phyloP scores from a whole-genome alignment of 2,888 invertebrate genomes.

The Serrognathus titanus region DNA sequence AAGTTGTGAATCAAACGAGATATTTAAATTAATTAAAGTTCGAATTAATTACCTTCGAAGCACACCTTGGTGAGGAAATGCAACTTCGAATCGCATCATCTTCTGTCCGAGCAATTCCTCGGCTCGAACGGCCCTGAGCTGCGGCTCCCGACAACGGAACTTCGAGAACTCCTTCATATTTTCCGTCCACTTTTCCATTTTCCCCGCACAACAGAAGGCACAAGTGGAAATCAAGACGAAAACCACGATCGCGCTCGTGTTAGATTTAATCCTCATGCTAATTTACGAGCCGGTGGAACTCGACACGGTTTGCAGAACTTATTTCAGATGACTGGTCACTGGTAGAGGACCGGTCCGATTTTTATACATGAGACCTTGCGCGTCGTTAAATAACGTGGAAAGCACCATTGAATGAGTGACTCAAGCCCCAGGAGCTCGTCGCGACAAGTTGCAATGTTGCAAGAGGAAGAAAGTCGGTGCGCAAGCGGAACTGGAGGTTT shows the following conservation, averaged over 20 bases:
- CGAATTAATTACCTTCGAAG: conserved; percentile 27
- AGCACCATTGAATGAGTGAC: too few species aligned
- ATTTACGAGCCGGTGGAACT: too few species aligned
- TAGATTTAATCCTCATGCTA: too few species aligned
- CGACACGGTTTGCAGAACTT: too few species aligned
- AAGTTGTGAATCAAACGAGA: background rate
- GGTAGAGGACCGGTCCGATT: too few species aligned
- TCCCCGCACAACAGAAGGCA: background rate
- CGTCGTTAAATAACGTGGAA: too few species aligned
- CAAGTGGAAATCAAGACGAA: background rate
- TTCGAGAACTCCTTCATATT: background rate
- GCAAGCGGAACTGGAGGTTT: too few species aligned
- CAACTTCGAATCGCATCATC: conserved; percentile 28
- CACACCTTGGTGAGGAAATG: conserved; percentile 41
- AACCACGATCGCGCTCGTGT: background rate
- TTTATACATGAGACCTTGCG: too few species aligned
- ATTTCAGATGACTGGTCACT: too few species aligned
- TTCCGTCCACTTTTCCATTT: background rate
- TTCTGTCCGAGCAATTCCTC: background rate
- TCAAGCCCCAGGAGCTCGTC: too few species aligned
- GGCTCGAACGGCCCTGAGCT: background rate
- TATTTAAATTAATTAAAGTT: background rate
- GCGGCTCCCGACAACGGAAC: background rate
- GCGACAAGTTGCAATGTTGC: too few species aligned
- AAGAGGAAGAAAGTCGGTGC: too few species aligned